Conservation (phyloP, 2,888 invertebrate species). For the Lampropteryx suffumata region DNA sequence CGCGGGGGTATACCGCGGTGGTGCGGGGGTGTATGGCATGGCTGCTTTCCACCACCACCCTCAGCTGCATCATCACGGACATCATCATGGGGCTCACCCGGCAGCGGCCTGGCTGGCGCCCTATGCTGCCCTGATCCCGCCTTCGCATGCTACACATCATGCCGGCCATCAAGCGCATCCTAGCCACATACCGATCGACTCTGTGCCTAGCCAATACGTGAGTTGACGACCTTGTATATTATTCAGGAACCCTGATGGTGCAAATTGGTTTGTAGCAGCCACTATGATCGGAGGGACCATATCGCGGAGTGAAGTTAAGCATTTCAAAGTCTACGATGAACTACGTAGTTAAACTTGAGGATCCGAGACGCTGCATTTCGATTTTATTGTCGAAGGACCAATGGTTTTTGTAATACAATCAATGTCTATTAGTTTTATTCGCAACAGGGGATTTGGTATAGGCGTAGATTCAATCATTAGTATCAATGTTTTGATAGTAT, state of each 20-base stretch:
- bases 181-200: slow-evolving; percentile 73
- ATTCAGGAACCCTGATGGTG: background rate
- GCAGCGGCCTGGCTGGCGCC: slow-evolving; percentile 74
- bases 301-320: no score
- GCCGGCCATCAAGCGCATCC: slow-evolving; percentile 68
- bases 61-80: slow-evolving; percentile 59
- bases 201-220: slow-evolving; percentile 79
- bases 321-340: no score
- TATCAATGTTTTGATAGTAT: no score
- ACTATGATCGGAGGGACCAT: no score
- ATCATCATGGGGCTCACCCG: slow-evolving; percentile 67
- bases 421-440: no score
- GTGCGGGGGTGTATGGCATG: slow-evolving; percentile 71
- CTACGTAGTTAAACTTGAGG: no score
- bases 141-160: slow-evolving; percentile 64
- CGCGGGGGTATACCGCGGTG: slow-evolving; percentile 72
- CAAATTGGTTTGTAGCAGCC: no score
- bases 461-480: no score
- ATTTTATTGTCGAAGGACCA: no score
- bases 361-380: no score
- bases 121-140: slow-evolving; percentile 73
- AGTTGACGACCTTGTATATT: slow-evolving; percentile 39
- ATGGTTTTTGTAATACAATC: no score
- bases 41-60: slow-evolving; percentile 75
- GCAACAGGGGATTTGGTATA: no score